Percentiles rank a stretch among this genome's conserved stretches.
Conservation (phyloP, 2,113 vertebrate genomes). For the Scytalopus superciliaris region DNA sequence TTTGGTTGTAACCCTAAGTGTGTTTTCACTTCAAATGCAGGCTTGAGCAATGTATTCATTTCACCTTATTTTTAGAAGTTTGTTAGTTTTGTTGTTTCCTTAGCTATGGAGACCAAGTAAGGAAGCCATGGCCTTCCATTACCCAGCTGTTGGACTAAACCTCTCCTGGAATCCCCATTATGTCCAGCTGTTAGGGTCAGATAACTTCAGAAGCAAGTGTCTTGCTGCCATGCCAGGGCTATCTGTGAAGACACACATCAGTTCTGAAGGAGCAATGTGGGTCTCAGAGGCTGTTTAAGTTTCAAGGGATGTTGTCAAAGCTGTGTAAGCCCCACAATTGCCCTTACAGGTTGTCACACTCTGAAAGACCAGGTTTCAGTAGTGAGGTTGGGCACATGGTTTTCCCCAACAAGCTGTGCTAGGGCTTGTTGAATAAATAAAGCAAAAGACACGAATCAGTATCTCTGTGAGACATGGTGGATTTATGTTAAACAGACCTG, state of each 20-base stretch:
- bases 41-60: slow-evolving; percentile 50
- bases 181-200: slow-evolving; percentile 82
- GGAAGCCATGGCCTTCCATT: slow-evolving; percentile 74
- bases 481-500: neutral
- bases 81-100: slow-evolving; percentile 78
- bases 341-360: neutral
- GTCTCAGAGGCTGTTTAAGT: neutral
- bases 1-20: slow-evolving; percentile 18
- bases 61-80: slow-evolving; percentile 76
- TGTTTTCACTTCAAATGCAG: slow-evolving; percentile 9
- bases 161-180: slow-evolving; percentile 81
- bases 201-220: slow-evolving; percentile 64
- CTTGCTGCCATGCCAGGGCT: neutral
- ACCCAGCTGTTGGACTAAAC: slow-evolving; percentile 82
- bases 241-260: neutral
- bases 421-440: neutral
- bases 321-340: neutral
- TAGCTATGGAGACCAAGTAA: slow-evolving; percentile 76
- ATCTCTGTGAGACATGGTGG: neutral
- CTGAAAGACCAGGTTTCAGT: neutral
- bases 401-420: neutral
- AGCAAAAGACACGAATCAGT: neutral
- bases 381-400: neutral
- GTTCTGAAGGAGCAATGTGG: neutral
- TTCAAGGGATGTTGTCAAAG: neutral